Evolutionary conservation across 2,113 vertebrate genomes (phyloP).

Genomic region (Rhinopithecus roxellana): DNA sequence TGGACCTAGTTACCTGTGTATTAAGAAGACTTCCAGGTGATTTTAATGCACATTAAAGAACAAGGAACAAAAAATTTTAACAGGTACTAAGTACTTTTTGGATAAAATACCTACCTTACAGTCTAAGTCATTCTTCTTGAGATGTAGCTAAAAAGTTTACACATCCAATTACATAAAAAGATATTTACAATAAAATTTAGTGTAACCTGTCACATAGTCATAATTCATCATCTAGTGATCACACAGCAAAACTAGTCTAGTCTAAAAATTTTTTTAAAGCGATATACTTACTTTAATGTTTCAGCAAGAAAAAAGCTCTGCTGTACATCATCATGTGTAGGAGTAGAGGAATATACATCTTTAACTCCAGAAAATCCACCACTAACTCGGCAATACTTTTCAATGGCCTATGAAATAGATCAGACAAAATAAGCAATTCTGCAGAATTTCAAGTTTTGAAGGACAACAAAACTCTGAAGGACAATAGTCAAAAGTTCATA

Average conservation of each 20-base stretch:
- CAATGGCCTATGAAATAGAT: slow-evolving; percentile 90
- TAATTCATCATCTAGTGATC: background rate
- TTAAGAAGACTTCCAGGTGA: background rate
- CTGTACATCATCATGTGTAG: slow-evolving; percentile 97
- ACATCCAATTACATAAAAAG: background rate
- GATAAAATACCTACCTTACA: slow-evolving; percentile 17
- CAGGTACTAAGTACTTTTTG: background rate
- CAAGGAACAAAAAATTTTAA: background rate
- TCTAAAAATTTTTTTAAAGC: background rate
- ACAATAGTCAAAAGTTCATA: background rate
- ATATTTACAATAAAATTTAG: background rate
- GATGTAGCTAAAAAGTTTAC: background rate
- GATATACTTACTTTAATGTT: slow-evolving; percentile 94
- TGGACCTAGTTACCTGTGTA: background rate
- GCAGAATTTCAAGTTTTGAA: background rate
- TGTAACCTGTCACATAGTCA: background rate
- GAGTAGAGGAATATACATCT: slow-evolving; percentile 96
- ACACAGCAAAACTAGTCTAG: background rate
- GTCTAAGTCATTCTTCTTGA: slow-evolving; percentile 26
- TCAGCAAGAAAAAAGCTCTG: slow-evolving; percentile 99
- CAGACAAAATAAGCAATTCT: background rate
- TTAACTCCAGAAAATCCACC: slow-evolving; percentile 98
- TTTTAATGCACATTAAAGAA: background rate
- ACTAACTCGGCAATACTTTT: slow-evolving; percentile 96
- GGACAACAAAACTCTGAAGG: background rate